Conservation (phyloP, 2,888 invertebrate genomes). For the Drosophila cognata region DNA sequence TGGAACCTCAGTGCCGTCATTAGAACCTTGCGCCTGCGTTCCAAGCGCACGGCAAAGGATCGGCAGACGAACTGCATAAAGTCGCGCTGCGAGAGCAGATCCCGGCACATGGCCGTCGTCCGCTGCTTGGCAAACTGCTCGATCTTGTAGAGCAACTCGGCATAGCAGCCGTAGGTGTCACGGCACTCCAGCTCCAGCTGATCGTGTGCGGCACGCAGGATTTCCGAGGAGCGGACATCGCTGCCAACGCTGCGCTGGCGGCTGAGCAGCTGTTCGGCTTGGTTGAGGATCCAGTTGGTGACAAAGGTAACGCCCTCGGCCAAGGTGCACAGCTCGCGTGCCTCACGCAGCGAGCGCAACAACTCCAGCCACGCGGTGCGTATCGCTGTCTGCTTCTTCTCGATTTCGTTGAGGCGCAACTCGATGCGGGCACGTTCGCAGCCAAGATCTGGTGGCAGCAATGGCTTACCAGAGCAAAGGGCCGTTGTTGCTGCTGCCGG, state of each 20-base stretch:
- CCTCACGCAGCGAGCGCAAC: constrained; percentile 87
- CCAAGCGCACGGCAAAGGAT: constrained; percentile 90
- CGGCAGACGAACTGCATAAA: constrained; percentile 93
- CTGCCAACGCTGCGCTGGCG: constrained; percentile 90
- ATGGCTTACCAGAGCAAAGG: constrained; percentile 43
- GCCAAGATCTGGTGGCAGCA: constrained; percentile 87
- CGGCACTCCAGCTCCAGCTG: constrained; percentile 91
- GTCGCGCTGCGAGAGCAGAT: constrained; percentile 90
- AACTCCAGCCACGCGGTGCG: constrained; percentile 88
- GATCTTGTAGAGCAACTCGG: constrained; percentile 90
- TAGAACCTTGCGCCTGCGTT: constrained; percentile 90
- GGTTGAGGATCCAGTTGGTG: constrained; percentile 91
- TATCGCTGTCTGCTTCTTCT: constrained; percentile 87
- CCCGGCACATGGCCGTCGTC: constrained; percentile 85
- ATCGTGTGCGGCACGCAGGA: constrained; percentile 90
- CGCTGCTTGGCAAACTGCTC: constrained; percentile 86
- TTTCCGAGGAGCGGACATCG: constrained; percentile 90
- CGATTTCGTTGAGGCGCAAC: constrained; percentile 86
- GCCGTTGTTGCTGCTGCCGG: constrained; percentile 29
- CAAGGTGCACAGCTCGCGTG: constrained; percentile 87
- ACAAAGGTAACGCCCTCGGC: constrained; percentile 89
- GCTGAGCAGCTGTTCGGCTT: constrained; percentile 90
- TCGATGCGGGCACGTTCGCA: constrained; percentile 88
- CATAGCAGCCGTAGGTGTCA: constrained; percentile 92
- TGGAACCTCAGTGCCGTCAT: constrained; percentile 91